These are phyloP conservation scores for Astyanax mexicanus DNA, from an alignment of 2,797 vertebrate genomes.

Conservation along the genomic window DNA sequence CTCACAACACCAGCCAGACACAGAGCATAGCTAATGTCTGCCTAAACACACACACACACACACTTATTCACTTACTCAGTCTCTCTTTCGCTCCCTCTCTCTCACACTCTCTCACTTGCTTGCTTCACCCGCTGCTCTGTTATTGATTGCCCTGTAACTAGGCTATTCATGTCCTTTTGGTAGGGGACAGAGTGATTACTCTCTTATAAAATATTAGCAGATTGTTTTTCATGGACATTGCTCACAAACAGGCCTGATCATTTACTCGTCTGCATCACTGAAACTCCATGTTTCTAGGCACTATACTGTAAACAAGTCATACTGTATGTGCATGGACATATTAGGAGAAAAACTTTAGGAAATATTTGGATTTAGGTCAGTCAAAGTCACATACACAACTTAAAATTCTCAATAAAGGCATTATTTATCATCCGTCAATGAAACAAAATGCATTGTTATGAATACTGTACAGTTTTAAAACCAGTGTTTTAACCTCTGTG, in stretches of 20 bases:
- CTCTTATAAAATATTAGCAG: constrained; percentile 32
- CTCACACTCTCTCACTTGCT: too few species aligned
- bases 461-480: too few species aligned
- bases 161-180: constrained; percentile 73
- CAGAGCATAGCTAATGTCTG: constrained; percentile 63
- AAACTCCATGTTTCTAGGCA: not conserved
- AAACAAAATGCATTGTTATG: too few species aligned
- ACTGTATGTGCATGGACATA: too few species aligned
- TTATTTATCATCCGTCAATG: too few species aligned
- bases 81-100: not conserved
- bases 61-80: not conserved
- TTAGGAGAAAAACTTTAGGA: too few species aligned
- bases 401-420: too few species aligned
- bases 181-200: constrained; percentile 59
- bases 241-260: constrained; percentile 1
- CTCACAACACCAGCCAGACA: constrained; percentile 63
- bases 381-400: too few species aligned
- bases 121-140: constrained; percentile 56
- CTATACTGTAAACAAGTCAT: too few species aligned
- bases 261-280: constrained; percentile 4
- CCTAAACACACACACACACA: constrained; percentile 48
- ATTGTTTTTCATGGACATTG: constrained; percentile 19
- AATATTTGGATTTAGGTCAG: too few species aligned
- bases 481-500: too few species aligned
- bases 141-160: constrained; percentile 68